Conservation (phyloP, 1,140 invertebrate genomes). For the Bombus haemorrhoidalis region DNA sequence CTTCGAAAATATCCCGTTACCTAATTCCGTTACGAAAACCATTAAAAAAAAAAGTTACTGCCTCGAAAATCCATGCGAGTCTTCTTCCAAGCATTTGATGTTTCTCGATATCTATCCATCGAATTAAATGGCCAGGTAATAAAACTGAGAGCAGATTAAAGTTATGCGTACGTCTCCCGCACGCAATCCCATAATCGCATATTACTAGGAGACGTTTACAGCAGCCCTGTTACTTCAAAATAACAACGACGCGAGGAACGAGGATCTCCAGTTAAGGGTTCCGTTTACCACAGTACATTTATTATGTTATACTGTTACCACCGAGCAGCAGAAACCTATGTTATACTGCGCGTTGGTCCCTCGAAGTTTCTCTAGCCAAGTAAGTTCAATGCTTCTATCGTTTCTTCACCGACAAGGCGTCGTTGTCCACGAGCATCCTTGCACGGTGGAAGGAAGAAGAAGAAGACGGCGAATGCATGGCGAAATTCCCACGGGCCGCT, state of each 20-base stretch:
- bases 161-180: neutral
- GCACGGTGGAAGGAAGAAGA: neutral
- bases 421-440: slow-evolving; percentile 42
- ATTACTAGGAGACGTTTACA: slow-evolving; percentile 10
- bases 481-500: slow-evolving; percentile 35
- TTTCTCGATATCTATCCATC: neutral
- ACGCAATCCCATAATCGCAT: neutral
- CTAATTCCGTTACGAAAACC: no score
- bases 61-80: neutral
- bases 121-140: neutral
- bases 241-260: neutral
- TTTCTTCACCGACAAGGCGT: slow-evolving; percentile 21
- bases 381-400: slow-evolving; percentile 46
- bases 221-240: neutral
- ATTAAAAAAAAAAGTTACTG: neutral
- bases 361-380: neutral
- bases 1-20: no score
- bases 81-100: neutral
- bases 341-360: neutral
- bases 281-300: slow-evolving; percentile 20
- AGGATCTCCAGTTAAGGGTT: neutral
- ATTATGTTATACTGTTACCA: slow-evolving; percentile 8
- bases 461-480: neutral
- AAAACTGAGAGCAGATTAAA: neutral
- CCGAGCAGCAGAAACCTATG: neutral